Percentiles rank a stretch among this genome's conserved stretches.
phyloP scores from a whole-genome alignment of 2,797 vertebrate genomes.

The Pantherophis alleghaniensis region DNA sequence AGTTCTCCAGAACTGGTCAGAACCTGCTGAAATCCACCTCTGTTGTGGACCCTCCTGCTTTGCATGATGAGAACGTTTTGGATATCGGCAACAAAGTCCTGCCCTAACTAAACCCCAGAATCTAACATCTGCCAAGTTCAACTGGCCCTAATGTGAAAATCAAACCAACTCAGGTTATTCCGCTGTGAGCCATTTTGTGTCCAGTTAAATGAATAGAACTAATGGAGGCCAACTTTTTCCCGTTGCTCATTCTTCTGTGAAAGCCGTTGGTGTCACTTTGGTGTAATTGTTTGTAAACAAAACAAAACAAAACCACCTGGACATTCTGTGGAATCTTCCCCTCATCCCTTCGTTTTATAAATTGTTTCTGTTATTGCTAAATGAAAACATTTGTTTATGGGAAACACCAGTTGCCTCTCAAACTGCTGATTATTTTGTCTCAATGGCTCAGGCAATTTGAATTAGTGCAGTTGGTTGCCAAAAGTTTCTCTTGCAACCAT shows the following conservation, averaged over 20 bases:
- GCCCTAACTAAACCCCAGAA: neutral
- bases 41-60: neutral
- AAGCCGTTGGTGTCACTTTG: neutral
- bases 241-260: neutral
- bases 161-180: neutral
- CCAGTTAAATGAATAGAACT: neutral
- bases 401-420: neutral
- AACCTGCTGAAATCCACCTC: too few species aligned
- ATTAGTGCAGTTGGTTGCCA: neutral
- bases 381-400: constrained; percentile 21
- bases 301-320: neutral
- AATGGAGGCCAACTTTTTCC: neutral
- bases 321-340: too few species aligned
- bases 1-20: too few species aligned
- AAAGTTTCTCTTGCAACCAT: neutral
- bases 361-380: neutral
- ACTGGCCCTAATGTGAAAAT: neutral
- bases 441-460: constrained; percentile 4
- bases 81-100: neutral
- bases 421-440: constrained; percentile 9
- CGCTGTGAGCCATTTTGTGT: neutral
- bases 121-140: neutral
- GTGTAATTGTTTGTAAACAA: neutral
- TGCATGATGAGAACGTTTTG: neutral
- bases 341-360: neutral